phyloP scores from a whole-genome alignment of 2,797 vertebrate genomes.

The Pantherophis vulpinus region DNA sequence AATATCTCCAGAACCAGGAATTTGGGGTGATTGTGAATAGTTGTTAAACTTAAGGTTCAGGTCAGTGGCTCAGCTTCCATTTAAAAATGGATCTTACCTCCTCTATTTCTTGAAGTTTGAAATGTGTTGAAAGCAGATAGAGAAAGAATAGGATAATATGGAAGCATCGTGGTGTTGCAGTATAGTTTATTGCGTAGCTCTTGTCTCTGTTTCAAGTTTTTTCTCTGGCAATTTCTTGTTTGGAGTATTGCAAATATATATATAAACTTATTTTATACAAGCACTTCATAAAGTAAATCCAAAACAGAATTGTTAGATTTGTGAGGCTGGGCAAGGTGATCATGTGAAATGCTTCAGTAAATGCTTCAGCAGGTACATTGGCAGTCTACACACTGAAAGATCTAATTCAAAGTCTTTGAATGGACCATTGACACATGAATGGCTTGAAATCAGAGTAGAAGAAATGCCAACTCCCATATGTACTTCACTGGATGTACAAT shows the following conservation, averaged over 20 bases:
- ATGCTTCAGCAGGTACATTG: not conserved
- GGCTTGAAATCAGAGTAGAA: not conserved
- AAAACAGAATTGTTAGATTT: not conserved
- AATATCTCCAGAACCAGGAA: constrained; percentile 18
- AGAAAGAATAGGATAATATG: not conserved
- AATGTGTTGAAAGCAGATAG: not conserved
- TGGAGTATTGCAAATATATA: not conserved
- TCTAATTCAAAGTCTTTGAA: not conserved
- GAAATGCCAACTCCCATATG: not conserved
- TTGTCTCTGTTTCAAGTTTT: not conserved
- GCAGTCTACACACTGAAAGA: not conserved
- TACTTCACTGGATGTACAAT: not conserved
- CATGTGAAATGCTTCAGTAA: not conserved
- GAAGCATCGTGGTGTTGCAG: not conserved
- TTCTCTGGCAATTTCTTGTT: not conserved
- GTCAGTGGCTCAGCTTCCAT: not conserved
- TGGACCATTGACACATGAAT: not conserved
- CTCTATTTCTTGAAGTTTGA: not conserved
- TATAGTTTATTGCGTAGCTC: not conserved
- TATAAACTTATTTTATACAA: not conserved
- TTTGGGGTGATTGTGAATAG: not conserved
- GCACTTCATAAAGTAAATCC: not conserved
- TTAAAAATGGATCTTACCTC: not conserved
- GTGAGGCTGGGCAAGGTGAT: not conserved
- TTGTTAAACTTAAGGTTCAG: not conserved